These are phyloP conservation scores for Camponotus fellah DNA, from an alignment of 2,888 invertebrate genomes.

Conservation along the genomic window DNA sequence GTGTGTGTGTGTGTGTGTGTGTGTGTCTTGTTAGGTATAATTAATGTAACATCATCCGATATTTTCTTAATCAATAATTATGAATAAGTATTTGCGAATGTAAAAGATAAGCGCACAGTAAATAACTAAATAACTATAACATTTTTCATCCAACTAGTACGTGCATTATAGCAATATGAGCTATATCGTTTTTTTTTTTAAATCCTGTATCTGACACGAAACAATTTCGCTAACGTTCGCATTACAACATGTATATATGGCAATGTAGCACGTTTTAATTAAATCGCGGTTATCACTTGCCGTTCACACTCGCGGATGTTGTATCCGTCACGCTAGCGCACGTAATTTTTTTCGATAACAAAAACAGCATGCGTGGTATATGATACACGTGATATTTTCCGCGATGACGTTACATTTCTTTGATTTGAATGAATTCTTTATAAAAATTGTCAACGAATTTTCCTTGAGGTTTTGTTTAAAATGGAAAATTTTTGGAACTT, in stretches of 20 bases:
- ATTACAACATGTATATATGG: conserved; percentile 1
- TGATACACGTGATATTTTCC: conserved; percentile 22
- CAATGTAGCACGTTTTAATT: conserved; percentile 69
- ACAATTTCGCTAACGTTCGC: conserved; percentile 58
- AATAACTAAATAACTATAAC: not conserved
- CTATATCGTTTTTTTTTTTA: conserved; percentile 48
- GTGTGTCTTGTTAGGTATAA: not conserved
- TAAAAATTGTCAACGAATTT: not conserved
- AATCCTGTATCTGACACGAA: conserved; percentile 24
- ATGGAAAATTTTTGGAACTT: not conserved
- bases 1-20: too few species aligned
- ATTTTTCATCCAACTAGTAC: not conserved
- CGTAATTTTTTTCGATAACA: conserved; percentile 51
- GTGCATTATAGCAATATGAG: conserved; percentile 6
- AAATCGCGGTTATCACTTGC: conserved; percentile 67
- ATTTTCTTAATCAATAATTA: not conserved
- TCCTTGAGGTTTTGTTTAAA: not conserved
- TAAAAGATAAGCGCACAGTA: not conserved
- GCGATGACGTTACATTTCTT: not conserved
- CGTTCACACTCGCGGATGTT: conserved; percentile 41
- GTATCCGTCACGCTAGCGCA: conserved; percentile 49
- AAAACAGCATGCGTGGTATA: conserved; percentile 42
- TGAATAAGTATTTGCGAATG: not conserved
- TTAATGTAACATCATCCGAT: not conserved
- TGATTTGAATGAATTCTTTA: not conserved